phyloP scores from a whole-genome alignment of 2,888 invertebrate species.

The Cheilosia vernalis region DNA sequence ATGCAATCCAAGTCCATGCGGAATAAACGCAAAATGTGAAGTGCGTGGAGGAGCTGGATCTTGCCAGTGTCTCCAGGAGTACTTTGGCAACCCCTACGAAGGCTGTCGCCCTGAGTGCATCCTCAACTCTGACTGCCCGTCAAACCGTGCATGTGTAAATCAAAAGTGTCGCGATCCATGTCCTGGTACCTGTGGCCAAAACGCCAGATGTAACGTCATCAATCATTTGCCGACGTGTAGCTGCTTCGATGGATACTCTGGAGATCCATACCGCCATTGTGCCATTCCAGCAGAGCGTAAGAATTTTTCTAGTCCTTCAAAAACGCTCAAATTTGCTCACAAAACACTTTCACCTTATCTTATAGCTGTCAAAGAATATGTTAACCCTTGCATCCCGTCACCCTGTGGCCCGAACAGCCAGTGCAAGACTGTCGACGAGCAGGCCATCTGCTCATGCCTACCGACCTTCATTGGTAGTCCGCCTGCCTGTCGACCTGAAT shows the following conservation, averaged over 20 bases:
- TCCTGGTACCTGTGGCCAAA: slow-evolving; percentile 90
- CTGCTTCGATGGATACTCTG: slow-evolving; percentile 85
- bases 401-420: slow-evolving; percentile 91
- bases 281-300: slow-evolving; percentile 83
- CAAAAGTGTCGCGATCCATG: slow-evolving; percentile 90
- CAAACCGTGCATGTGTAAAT: slow-evolving; percentile 88
- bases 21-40: slow-evolving; percentile 86
- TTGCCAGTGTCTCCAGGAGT: slow-evolving; percentile 87
- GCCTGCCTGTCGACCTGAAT: slow-evolving; percentile 88
- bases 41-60: slow-evolving; percentile 83
- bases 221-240: slow-evolving; percentile 92
- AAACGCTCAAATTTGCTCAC: not conserved
- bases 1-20: slow-evolving; percentile 88
- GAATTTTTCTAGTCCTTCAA: slow-evolving; percentile 61
- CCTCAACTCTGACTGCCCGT: slow-evolving; percentile 88
- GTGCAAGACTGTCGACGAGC: slow-evolving; percentile 86
- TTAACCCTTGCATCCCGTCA: slow-evolving; percentile 89
- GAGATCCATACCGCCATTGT: slow-evolving; percentile 91
- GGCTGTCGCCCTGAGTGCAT: slow-evolving; percentile 89
- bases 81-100: slow-evolving; percentile 88
- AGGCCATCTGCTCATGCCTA: slow-evolving; percentile 87
- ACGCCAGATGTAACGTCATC: slow-evolving; percentile 89
- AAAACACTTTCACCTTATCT: slow-evolving; percentile 40
- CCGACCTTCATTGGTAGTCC: slow-evolving; percentile 87
- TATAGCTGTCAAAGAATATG: slow-evolving; percentile 78